Conservation (phyloP, 2,888 invertebrate genomes). For the Hyles lineata region DNA sequence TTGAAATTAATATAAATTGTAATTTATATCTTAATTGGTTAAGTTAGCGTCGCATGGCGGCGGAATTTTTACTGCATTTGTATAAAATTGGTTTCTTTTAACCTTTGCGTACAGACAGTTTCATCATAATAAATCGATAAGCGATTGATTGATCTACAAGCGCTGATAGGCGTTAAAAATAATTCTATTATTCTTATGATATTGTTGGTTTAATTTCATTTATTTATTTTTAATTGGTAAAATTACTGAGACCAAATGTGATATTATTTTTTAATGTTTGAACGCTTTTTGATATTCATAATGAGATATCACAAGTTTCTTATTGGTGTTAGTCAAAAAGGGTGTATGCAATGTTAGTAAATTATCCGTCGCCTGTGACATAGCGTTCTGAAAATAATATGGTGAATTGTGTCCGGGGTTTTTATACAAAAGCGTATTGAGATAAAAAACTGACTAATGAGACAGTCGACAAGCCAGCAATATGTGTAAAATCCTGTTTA, state of each 20-base stretch:
- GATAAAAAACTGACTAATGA: background rate
- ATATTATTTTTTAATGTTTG: background rate
- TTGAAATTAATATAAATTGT: slow-evolving; percentile 23
- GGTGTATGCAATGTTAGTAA: background rate
- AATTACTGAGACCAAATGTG: background rate
- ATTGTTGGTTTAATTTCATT: too few relatives aligned
- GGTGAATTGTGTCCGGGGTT: background rate
- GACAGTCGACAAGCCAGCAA: too few relatives aligned
- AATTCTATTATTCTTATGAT: background rate
- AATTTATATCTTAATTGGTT: slow-evolving; percentile 41
- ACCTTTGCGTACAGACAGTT: background rate
- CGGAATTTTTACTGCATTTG: background rate
- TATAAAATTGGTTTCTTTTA: background rate
- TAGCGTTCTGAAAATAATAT: background rate
- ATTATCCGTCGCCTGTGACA: slow-evolving; percentile 5
- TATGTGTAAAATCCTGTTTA: too few relatives aligned
- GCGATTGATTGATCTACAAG: background rate
- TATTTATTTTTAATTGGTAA: too few relatives aligned
- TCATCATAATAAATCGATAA: background rate
- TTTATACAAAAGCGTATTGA: background rate
- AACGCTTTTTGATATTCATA: background rate
- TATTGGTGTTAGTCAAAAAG: slow-evolving; percentile 1
- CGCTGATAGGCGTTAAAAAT: background rate
- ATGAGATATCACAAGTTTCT: too few relatives aligned
- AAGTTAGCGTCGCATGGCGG: background rate